Evolutionary conservation across 2,888 invertebrate species (phyloP).

Genomic region (Drosophila merina): DNA sequence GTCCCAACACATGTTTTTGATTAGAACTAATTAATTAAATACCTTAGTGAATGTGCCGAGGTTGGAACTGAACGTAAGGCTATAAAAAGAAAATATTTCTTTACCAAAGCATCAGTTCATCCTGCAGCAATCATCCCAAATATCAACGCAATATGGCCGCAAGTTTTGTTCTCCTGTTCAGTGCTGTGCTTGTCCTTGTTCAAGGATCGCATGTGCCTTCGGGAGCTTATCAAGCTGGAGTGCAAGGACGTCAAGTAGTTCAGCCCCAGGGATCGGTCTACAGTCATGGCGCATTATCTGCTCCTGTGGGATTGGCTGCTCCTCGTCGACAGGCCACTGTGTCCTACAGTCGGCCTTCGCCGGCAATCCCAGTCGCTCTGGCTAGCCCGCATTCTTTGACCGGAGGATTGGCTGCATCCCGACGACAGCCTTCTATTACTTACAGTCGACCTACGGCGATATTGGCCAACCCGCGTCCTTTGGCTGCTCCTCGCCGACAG

Average conservation of each 20-base stretch:
- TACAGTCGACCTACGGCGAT: background rate
- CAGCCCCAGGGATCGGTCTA: conserved; percentile 5
- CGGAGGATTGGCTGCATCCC: background rate
- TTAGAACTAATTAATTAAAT: background rate
- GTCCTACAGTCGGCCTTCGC: background rate
- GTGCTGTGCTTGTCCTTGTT: background rate
- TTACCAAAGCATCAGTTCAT: background rate
- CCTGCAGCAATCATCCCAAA: background rate
- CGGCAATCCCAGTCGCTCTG: background rate
- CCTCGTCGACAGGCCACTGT: conserved; percentile 2
- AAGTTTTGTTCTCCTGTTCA: background rate
- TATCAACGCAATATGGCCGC: background rate
- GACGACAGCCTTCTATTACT: background rate
- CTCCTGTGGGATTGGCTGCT: conserved; percentile 4
- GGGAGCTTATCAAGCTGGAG: background rate
- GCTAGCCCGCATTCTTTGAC: background rate
- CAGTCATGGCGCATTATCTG: conserved; percentile 8
- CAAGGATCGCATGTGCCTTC: background rate
- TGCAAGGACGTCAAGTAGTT: background rate
- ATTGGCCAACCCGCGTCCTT: background rate
- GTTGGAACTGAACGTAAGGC: background rate
- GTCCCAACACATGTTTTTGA: background rate
- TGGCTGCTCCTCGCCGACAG: background rate
- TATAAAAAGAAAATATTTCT: background rate
- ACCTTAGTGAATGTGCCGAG: background rate